Percentiles rank a stretch among this genome's conserved stretches.
Evolutionary conservation across 2,888 invertebrate species (phyloP).

Genomic region (Polydrusus cervinus): DNA sequence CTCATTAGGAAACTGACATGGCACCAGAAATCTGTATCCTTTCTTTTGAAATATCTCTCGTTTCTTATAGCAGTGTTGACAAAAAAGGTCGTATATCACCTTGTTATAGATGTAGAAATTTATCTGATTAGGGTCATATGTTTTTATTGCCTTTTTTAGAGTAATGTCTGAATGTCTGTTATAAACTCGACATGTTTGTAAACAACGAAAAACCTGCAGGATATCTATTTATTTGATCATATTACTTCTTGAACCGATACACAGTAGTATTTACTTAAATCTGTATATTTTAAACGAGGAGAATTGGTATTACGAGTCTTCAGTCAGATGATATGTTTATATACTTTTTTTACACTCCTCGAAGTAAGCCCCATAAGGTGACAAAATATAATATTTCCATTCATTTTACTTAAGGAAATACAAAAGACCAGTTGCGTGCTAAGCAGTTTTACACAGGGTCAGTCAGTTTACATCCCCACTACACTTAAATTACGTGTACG

Average conservation of each 20-base stretch:
- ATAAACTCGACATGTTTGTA: background rate
- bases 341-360: no score
- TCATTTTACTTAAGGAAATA: no score
- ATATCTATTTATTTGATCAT: background rate
- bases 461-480: no score
- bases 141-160: background rate
- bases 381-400: no score
- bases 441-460: no score
- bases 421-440: no score
- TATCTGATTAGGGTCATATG: constrained; percentile 20
- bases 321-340: no score
- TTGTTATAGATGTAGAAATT: constrained; percentile 20
- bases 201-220: background rate
- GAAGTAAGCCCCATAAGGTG: no score
- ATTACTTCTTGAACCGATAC: background rate
- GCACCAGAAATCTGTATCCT: constrained; percentile 23
- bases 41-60: constrained; percentile 15
- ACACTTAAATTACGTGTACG: no score
- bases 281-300: no score
- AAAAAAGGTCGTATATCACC: constrained; percentile 20
- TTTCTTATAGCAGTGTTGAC: constrained; percentile 16
- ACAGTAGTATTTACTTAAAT: no score
- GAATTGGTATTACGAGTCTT: no score
- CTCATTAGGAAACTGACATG: constrained; percentile 26
- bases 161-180: constrained; percentile 6